These are phyloP conservation scores for Cryptus viduatorius DNA, from an alignment of 2,888 invertebrate species.

Conservation along the genomic window DNA sequence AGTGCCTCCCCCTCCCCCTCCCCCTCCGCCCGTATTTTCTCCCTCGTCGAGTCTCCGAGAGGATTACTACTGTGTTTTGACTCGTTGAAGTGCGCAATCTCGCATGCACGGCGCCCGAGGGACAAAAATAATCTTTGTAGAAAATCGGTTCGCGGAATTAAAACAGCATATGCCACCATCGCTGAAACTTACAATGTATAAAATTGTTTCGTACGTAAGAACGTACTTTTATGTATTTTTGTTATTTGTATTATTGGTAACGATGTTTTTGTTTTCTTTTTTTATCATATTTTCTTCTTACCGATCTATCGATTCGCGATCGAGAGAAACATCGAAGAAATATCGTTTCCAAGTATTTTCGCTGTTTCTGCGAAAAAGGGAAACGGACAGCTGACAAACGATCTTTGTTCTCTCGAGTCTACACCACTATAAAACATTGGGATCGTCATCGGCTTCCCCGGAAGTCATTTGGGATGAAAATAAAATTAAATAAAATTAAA, in stretches of 20 bases:
- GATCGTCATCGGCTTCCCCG: conserved; percentile 44
- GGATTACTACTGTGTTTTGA: conserved; percentile 29
- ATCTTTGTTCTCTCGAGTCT: conserved; percentile 48
- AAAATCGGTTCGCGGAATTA: conserved; percentile 51
- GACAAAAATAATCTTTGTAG: conserved; percentile 56
- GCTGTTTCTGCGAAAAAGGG: no score
- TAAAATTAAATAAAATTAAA: conserved; percentile 34
- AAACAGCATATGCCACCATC: conserved; percentile 19
- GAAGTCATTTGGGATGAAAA: background rate
- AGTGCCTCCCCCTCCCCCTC: background rate
- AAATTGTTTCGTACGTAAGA: conserved; percentile 32
- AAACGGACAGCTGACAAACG: conserved; percentile 1
- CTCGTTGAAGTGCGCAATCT: conserved; percentile 22
- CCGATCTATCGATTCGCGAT: no score
- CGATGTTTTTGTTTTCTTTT: no score
- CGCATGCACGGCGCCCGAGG: conserved; percentile 29
- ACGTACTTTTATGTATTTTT: background rate
- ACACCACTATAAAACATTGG: background rate
- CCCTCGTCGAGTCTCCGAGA: background rate
- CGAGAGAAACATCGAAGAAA: no score
- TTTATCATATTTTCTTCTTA: no score
- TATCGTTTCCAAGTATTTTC: no score
- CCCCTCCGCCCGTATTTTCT: background rate
- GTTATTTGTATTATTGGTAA: background rate
- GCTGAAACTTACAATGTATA: conserved; percentile 29